Evolutionary conservation across 2,797 vertebrate species (phyloP).

Genomic region (Catostomus latipinnis): DNA sequence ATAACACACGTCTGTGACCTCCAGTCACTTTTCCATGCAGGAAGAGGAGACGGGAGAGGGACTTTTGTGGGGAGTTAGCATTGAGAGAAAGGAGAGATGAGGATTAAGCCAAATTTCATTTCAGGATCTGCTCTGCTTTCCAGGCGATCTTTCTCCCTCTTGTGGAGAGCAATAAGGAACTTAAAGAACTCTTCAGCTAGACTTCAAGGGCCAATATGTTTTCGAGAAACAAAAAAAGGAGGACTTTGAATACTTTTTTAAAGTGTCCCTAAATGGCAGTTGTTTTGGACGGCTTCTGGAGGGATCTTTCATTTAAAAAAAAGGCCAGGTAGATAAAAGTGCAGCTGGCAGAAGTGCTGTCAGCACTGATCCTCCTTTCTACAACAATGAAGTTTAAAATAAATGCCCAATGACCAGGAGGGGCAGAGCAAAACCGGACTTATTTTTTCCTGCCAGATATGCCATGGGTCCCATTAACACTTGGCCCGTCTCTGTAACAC

Average conservation of each 20-base stretch:
- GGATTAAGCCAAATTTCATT: slow-evolving; percentile 38
- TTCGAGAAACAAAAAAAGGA: background rate
- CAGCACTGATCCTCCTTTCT: slow-evolving; percentile 38
- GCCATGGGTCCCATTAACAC: slow-evolving; percentile 57
- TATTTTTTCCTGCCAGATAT: slow-evolving; percentile 61
- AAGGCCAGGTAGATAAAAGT: slow-evolving; percentile 40
- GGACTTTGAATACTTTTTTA: background rate
- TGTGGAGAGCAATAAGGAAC: slow-evolving; percentile 1
- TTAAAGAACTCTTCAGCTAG: background rate
- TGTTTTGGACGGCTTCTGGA: slow-evolving; percentile 28
- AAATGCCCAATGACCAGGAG: slow-evolving; percentile 52
- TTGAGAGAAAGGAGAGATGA: slow-evolving; percentile 19
- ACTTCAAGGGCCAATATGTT: background rate
- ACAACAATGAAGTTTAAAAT: slow-evolving; percentile 64
- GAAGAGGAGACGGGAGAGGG: background rate
- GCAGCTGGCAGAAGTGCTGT: slow-evolving; percentile 46
- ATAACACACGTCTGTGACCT: slow-evolving; percentile 16
- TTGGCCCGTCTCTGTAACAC: slow-evolving; percentile 21
- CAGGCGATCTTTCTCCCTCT: slow-evolving; percentile 24
- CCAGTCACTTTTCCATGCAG: slow-evolving; percentile 30
- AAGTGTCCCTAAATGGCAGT: slow-evolving; percentile 2
- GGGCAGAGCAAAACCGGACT: slow-evolving; percentile 45
- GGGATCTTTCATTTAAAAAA: slow-evolving; percentile 13
- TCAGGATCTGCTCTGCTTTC: slow-evolving; percentile 26
- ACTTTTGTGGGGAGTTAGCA: slow-evolving; percentile 44